Evolutionary conservation across 2,113 vertebrate genomes (phyloP).

Genomic region (Corythaeola cristata): DNA sequence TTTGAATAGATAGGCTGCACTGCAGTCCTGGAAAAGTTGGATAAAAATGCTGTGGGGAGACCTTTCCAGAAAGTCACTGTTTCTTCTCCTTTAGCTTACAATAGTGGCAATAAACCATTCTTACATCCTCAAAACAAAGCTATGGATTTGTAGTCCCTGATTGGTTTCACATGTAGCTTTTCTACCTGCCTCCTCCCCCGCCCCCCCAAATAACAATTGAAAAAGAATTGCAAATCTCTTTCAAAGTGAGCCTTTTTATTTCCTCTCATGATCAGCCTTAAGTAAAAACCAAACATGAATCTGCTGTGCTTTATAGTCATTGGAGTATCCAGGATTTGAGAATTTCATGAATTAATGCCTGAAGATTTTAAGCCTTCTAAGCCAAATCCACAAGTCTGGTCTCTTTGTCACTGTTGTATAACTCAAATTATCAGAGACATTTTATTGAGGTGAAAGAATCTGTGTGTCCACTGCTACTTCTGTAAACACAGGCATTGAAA

Average conservation of each 20-base stretch:
- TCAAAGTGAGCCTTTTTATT: neutral
- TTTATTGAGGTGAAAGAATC: neutral
- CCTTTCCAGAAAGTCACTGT: neutral
- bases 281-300: neutral
- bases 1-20: neutral
- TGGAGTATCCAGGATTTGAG: neutral
- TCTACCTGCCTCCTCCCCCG: neutral
- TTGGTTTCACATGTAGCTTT: neutral
- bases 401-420: neutral
- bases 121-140: neutral
- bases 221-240: neutral
- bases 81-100: neutral
- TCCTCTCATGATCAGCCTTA: neutral
- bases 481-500: neutral
- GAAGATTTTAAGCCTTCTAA: slow-evolving; percentile 31
- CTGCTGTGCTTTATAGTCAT: neutral
- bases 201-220: neutral
- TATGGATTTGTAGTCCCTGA: neutral
- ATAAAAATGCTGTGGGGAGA: neutral
- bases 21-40: neutral
- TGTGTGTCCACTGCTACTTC: neutral
- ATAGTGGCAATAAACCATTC: neutral
- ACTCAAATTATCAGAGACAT: neutral
- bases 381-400: slow-evolving; percentile 23
- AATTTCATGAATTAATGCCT: slow-evolving; percentile 35